Evolutionary conservation across 2,888 invertebrate genomes (phyloP), one percentile per base, ranked within the genome.

Genomic region (Pycnomerus fuliginosus): DNA sequence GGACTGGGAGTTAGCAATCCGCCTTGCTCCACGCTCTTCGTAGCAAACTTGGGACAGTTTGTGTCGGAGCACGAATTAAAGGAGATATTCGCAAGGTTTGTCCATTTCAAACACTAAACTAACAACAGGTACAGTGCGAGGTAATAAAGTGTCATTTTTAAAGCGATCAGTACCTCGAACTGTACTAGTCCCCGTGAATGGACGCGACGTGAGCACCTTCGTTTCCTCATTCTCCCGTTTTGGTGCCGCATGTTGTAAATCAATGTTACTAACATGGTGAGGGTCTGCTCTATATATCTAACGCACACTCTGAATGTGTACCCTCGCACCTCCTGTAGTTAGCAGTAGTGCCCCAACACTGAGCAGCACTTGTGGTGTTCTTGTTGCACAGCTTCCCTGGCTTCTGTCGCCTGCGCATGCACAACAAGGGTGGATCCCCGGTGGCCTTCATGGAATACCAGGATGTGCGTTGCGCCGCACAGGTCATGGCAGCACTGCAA

Each of bases 361-460:
- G 63, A 65, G 66, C 65, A 55, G 71, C 66, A 69, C 71, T 69
- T 69, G 67, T 65, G 64, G 64, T 68, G 65, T 65, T 65, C 63
- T 65, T 80, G 78, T 77, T 75, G 80, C 78, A 79, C 88, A 96
- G 95, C 85, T 93, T 95, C 82, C 88, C 92, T 79, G 97, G 97
- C 77, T 97, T 95, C 87, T 86, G 90, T 79, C 91, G 96, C 76
- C 90, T 97, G 77, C 92, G 96, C 80, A 88, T 97, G 84, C 85
- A 90, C 84, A 81, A 81, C 76, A 87, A 86, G 79, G 89, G 90
- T 70, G 87, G 85, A 70, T 85, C 87, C 72, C 95, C 96, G 64
- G 96, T 97, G 74, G 96, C 96, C 72, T 97, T 98, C 83, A 91
- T 95, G 77, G 96, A 98, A 80, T 98, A 92, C 80, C 85, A 87